Percentiles rank a stretch among this genome's conserved stretches.
These are phyloP conservation scores for Hesperia comma DNA, from an alignment of 2,888 invertebrate genomes.

Conservation along the genomic window DNA sequence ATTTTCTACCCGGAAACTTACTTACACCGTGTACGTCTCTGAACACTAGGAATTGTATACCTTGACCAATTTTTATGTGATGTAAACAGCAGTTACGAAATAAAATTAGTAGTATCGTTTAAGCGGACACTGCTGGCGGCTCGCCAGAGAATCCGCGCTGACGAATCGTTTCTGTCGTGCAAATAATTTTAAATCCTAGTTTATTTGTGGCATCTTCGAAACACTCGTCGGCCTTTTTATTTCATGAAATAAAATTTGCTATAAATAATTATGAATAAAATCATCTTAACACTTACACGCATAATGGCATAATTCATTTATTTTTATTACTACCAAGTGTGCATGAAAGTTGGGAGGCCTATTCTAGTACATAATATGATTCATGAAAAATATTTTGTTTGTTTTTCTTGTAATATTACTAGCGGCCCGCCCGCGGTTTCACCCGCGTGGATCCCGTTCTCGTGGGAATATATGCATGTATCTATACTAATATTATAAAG, in stretches of 20 bases:
- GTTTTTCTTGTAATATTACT: too few relatives aligned
- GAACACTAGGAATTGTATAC: conserved; percentile 43
- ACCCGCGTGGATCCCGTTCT: too few relatives aligned
- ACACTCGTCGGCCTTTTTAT: conserved; percentile 17
- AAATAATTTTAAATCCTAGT: conserved; percentile 54
- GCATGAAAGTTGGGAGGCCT: background rate
- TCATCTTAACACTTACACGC: too few relatives aligned
- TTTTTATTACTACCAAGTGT: background rate
- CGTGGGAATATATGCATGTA: too few relatives aligned
- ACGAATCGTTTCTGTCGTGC: conserved; percentile 65
- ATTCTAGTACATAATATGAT: background rate
- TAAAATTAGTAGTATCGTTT: conserved; percentile 67
- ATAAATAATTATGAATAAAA: background rate
- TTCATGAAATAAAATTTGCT: background rate
- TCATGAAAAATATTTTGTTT: too few relatives aligned
- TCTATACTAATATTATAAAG: too few relatives aligned
- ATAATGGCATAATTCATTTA: background rate
- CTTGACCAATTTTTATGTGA: conserved; percentile 70
- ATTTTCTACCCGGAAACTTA: conserved; percentile 8
- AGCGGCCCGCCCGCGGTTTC: too few relatives aligned
- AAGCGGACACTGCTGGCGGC: conserved; percentile 59
- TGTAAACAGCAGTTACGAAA: conserved; percentile 74
- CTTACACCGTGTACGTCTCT: background rate
- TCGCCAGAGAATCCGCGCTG: conserved; percentile 64
- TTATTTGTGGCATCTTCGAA: conserved; percentile 40